phyloP scores from a whole-genome alignment of 2,888 invertebrate species.

The Cephus runcator region DNA sequence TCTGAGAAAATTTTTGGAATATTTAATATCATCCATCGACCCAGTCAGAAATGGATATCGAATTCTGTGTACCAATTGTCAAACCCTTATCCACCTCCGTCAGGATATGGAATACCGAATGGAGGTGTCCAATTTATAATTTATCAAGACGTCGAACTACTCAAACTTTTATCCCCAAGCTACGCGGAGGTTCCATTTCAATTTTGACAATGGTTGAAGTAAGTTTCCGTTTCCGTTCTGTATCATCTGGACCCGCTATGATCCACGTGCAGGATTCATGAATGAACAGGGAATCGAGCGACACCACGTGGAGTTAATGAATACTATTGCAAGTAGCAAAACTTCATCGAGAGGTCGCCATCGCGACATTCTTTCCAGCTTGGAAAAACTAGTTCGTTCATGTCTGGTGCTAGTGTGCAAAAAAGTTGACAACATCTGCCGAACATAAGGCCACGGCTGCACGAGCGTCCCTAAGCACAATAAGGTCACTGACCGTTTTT shows the following conservation, averaged over 20 bases:
- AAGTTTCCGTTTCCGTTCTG: not conserved
- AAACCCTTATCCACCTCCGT: not conserved
- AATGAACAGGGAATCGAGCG: not conserved
- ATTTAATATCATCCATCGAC: not conserved
- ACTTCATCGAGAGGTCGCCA: not conserved
- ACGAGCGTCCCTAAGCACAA: not conserved
- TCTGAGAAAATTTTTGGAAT: not conserved
- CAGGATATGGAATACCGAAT: not conserved
- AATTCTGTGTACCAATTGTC: not conserved
- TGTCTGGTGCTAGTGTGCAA: conserved; percentile 40
- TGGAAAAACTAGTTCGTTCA: conserved; percentile 32
- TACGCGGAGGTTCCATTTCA: not conserved
- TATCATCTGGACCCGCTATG: not conserved
- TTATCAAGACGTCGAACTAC: not conserved
- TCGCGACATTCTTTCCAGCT: not conserved
- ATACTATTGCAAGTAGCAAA: not conserved
- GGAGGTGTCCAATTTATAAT: not conserved
- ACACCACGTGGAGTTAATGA: not conserved
- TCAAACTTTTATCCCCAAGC: not conserved
- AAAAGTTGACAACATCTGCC: conserved; percentile 50
- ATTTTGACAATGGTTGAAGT: not conserved
- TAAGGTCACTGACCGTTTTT: conserved; percentile 32
- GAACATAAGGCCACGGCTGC: conserved; percentile 36
- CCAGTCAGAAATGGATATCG: not conserved
- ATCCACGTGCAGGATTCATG: not conserved